Base-by-base conservation (phyloP, 2,797 vertebrate species). In the Lepilemur ruficaudatus region DNA sequence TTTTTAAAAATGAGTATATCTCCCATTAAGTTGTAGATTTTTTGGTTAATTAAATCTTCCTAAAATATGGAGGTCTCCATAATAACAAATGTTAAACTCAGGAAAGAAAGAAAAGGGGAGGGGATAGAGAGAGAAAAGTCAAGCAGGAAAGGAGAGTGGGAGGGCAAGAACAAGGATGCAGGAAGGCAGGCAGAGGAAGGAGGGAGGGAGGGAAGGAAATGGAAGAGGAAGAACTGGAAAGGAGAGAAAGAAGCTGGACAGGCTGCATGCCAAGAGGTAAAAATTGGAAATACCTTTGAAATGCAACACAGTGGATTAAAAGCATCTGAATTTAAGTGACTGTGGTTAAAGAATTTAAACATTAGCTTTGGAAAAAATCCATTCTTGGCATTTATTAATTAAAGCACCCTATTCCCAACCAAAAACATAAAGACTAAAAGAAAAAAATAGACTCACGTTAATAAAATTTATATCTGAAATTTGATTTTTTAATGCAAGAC, bases 231-330 rank as follows among this genome's bases (percentile, higher is more conserved):
- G 61, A 18, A 85, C 41, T 89, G 73, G n/a, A 86, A 90, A 93
- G 25, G 14, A 67, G 2, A 91, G 15, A 83, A 94, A 72, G 75
- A 61, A 2, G 38, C 32, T 75, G 5, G 38, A 76, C 89, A 61
- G n/a, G 52, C 69, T 97, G 48, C 57, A 89, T 80, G 41, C 89
- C 88, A 70, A 92, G 93, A 93, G 59, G 79, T 55, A 52, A 84
- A 93, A 94, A 96, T 76, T 14, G 25, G 85, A 96, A 95, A 67
- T 89, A 30, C 20, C 93, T 97, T 96, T 97, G 97, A 97, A 97
- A 96, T 93, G 52, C 65, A 94, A 95, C 86, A 95, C 75, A 82
- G 10, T 75, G 92, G 69, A 41, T 96, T 92, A 95, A 95, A 93
- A 94, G 28, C 32, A 93, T 91, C 43, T 95, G 59, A 89, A 28